Conservation (phyloP, 2,113 vertebrate genomes). For the Alectura lathami region DNA sequence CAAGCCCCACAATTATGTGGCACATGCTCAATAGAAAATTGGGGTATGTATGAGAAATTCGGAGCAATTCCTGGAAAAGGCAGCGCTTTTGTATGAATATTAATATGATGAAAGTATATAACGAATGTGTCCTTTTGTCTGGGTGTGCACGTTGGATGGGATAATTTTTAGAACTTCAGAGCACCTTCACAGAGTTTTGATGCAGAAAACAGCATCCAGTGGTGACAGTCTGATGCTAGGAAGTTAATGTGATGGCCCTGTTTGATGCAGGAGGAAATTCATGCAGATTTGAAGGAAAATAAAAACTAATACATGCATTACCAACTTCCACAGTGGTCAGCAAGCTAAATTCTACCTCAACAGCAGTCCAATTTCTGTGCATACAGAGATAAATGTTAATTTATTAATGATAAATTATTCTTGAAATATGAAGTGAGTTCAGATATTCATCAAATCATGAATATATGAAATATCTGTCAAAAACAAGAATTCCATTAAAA, state of each 20-base stretch:
- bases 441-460: neutral
- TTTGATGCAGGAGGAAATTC: neutral
- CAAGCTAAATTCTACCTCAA: neutral
- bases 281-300: neutral
- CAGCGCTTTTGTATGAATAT: too few species aligned
- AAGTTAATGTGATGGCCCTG: neutral
- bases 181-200: neutral
- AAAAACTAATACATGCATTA: neutral
- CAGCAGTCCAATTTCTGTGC: neutral
- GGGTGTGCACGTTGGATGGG: too few species aligned
- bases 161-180: neutral
- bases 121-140: too few species aligned
- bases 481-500: neutral
- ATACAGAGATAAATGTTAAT: too few species aligned
- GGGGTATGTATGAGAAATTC: too few species aligned
- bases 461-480: neutral
- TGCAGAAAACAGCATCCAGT: neutral
- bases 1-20: too few species aligned
- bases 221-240: neutral
- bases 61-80: too few species aligned
- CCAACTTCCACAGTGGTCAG: neutral
- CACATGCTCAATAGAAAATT: too few species aligned
- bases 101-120: too few species aligned
- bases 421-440: neutral
- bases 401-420: neutral